These are phyloP conservation scores for Bombus consobrinus DNA, from an alignment of 1,140 invertebrate species.

Conservation along the genomic window DNA sequence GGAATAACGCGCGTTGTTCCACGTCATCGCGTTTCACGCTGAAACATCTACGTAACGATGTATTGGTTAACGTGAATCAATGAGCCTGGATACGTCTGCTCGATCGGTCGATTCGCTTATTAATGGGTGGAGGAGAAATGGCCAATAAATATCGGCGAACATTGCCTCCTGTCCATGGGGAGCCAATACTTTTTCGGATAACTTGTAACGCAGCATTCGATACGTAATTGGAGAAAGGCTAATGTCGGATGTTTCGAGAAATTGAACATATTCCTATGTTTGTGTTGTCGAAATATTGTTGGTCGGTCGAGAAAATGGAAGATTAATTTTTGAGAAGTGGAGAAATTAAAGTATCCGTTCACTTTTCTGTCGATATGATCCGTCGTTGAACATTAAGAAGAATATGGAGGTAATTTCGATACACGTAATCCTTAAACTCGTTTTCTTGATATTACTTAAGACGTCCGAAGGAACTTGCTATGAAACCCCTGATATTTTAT, in stretches of 20 bases:
- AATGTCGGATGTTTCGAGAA: not conserved
- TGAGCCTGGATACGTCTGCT: not conserved
- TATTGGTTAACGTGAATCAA: not conserved
- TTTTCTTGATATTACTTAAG: not conserved
- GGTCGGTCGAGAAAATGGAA: not conserved
- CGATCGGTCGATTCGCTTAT: not conserved
- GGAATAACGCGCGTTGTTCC: slow-evolving; percentile 17
- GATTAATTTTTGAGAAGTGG: not conserved
- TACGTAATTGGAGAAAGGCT: not conserved
- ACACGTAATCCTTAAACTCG: not conserved
- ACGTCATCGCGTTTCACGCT: not conserved
- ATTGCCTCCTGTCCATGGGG: not conserved
- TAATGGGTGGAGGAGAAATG: not conserved
- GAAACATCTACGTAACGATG: slow-evolving; percentile 1
- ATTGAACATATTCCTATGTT: not conserved
- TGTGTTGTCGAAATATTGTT: not conserved
- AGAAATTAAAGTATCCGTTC: too few species aligned
- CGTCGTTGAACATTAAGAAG: not conserved
- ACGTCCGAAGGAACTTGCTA: not conserved
- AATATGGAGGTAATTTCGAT: not conserved
- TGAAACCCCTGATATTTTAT: not conserved
- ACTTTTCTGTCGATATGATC: not conserved
- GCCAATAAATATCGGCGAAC: not conserved
- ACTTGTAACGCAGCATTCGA: not conserved
- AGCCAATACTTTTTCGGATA: not conserved